Conservation (phyloP, 2,113 vertebrate species). For the Erythrocercus mccallii region DNA sequence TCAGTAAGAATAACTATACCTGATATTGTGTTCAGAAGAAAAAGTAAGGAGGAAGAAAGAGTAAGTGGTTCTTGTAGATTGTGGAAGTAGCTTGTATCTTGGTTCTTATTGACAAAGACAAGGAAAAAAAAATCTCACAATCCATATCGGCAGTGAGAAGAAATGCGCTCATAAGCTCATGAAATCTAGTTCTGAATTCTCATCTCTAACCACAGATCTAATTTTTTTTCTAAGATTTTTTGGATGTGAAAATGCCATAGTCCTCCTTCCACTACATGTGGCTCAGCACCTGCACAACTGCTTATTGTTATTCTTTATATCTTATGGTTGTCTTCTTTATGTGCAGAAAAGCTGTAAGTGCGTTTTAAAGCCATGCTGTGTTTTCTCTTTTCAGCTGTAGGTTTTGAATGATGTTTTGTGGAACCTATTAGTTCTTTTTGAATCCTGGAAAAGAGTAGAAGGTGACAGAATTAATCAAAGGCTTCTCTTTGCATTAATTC, state of each 20-base stretch:
- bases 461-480: not conserved
- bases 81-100: not conserved
- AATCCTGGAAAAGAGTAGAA: not conserved
- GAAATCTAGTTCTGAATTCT: not conserved
- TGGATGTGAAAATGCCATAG: not conserved
- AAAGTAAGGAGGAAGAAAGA: not conserved
- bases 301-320: not conserved
- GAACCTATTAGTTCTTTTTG: not conserved
- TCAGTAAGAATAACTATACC: not conserved
- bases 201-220: not conserved
- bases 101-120: not conserved
- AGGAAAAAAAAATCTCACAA: not conserved
- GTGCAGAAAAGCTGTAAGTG: not conserved
- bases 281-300: not conserved
- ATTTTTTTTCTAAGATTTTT: not conserved
- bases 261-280: not conserved
- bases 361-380: not conserved
- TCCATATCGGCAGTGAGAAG: not conserved
- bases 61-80: not conserved
- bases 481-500: not conserved
- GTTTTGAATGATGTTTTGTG: not conserved
- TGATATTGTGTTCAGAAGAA: not conserved
- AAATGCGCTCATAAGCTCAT: not conserved
- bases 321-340: not conserved
- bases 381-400: rapidly evolving